A percentile compares a stretch with the other conserved stretches of the same genome.
phyloP scores from a whole-genome alignment of 2,888 invertebrate species.

The Eupithecia vulgata region DNA sequence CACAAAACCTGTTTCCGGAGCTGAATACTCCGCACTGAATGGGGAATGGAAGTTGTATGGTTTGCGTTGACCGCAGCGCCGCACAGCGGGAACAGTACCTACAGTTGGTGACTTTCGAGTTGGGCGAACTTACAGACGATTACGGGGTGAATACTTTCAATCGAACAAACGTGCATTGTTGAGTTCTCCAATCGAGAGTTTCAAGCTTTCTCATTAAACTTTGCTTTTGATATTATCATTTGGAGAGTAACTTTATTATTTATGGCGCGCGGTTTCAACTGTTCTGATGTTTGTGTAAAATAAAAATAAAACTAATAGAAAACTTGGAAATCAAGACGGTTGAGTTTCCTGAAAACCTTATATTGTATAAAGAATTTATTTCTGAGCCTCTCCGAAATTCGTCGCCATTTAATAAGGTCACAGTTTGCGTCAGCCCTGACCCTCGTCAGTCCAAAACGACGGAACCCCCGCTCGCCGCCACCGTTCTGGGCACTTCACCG shows the following conservation, averaged over 20 bases:
- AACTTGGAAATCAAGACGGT: background rate
- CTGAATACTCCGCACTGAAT: background rate
- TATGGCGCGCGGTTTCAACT: background rate
- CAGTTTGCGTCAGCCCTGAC: slow-evolving; percentile 1
- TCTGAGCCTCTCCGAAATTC: background rate
- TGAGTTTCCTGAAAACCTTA: background rate
- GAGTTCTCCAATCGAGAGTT: slow-evolving; percentile 16
- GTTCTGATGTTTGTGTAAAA: background rate
- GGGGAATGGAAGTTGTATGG: slow-evolving; percentile 21
- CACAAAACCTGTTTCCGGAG: slow-evolving; percentile 8
- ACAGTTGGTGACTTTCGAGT: slow-evolving; percentile 14
- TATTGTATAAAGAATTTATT: background rate
- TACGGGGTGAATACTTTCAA: slow-evolving; percentile 32
- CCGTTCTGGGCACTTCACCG: slow-evolving; percentile 1
- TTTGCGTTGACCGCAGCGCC: slow-evolving; percentile 34
- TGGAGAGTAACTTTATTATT: background rate
- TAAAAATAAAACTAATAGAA: background rate
- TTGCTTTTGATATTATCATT: background rate
- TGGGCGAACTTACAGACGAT: slow-evolving; percentile 23
- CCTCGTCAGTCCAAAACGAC: slow-evolving; percentile 26
- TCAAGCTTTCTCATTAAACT: slow-evolving; percentile 24
- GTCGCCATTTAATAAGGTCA: background rate
- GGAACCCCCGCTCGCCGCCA: slow-evolving; percentile 18
- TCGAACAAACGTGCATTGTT: slow-evolving; percentile 31
- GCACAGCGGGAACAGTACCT: slow-evolving; percentile 20